phyloP scores from a whole-genome alignment of 1,140 invertebrate species.

The Sycophila sp. region DNA sequence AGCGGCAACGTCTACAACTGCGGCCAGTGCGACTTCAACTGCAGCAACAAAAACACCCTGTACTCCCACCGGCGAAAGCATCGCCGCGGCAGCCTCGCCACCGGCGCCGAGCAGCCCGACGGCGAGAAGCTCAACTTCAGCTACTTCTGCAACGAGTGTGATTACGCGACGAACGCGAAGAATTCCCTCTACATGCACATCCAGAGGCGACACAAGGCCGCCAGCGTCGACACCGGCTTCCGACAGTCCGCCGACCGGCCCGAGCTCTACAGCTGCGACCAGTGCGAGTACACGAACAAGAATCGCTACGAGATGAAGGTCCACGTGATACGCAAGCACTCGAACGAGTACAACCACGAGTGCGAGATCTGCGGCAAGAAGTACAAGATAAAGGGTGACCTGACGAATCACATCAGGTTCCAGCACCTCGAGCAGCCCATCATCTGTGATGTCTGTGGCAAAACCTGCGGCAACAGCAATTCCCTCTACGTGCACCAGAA shows the following conservation, averaged over 20 bases:
- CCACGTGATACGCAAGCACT: conserved; percentile 61
- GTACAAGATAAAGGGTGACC: conserved; percentile 67
- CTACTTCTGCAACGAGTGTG: conserved; percentile 56
- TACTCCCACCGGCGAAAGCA: conserved; percentile 67
- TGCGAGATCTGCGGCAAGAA: conserved; percentile 70
- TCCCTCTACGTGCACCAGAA: conserved; percentile 64
- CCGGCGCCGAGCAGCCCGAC: conserved; percentile 36
- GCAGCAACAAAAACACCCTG: conserved; percentile 66
- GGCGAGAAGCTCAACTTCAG: conserved; percentile 11
- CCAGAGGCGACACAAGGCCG: conserved; percentile 54
- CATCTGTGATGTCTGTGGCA: conserved; percentile 74
- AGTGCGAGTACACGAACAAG: conserved; percentile 63
- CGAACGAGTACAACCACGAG: conserved; percentile 61
- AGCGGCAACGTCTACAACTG: conserved; percentile 35
- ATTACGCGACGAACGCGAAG: conserved; percentile 54
- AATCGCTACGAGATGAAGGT: conserved; percentile 64
- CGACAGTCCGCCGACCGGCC: conserved; percentile 39
- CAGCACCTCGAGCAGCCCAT: conserved; percentile 74
- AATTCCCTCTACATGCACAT: conserved; percentile 58
- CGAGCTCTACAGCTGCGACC: conserved; percentile 53
- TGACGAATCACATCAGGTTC: conserved; percentile 74
- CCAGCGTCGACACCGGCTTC: neutral
- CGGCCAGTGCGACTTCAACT: conserved; percentile 64
- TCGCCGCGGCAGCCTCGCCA: conserved; percentile 26
- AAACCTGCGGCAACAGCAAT: conserved; percentile 65